Evolutionary conservation across 1,140 invertebrate genomes (phyloP), one percentile per base, ranked within the genome.

Genomic region (Drosophila kohkoa): DNA sequence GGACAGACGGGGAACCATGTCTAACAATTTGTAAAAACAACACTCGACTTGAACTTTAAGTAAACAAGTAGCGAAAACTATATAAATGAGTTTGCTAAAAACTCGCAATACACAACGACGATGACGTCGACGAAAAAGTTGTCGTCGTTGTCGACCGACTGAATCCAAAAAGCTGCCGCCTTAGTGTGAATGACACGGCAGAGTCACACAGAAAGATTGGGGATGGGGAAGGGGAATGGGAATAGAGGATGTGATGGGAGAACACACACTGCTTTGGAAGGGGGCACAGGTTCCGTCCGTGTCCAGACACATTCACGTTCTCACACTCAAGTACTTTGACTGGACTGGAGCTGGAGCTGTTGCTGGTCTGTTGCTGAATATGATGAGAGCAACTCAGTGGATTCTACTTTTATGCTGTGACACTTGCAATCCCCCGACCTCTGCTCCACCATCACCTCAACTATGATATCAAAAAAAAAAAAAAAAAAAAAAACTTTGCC

Each of bases 1-100:
- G 57, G 20, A 58, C 51, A 59, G n/a, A 16, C 59, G 74, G 15
- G 16, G 52, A 55, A 15, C 7, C 57, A 57, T 74, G 79, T 66
- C 79, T 79, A 87, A 83, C 87, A 90, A 90, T 90, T 90, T 90
- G 87, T 90, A 90, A 90, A 90, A 90, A 90, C 80, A 90, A 90
- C 87, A 90, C 88, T 90, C 77, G 80, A 90, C 80, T 77, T 79
- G 77, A 87, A 87, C 83, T 83, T 88, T 87, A 88, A 89, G 81
- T 85, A 88, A 88, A 88, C 83, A 88, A 83, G 77, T 81, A 89
- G 69, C 77, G 85, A 81, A 77, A 83, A 88, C 81, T 88, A 83
- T 77, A 88, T 89, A 88, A 88, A 88, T 88, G 83, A 88, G 83
- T 88, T 88, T 88, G 85, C 81, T 83, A 81, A 89, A 87, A 89